A percentile compares a stretch with the other conserved stretches of the same genome.
phyloP scores from a whole-genome alignment of 2,888 invertebrate species.

The Eugnorisma glareosa region DNA sequence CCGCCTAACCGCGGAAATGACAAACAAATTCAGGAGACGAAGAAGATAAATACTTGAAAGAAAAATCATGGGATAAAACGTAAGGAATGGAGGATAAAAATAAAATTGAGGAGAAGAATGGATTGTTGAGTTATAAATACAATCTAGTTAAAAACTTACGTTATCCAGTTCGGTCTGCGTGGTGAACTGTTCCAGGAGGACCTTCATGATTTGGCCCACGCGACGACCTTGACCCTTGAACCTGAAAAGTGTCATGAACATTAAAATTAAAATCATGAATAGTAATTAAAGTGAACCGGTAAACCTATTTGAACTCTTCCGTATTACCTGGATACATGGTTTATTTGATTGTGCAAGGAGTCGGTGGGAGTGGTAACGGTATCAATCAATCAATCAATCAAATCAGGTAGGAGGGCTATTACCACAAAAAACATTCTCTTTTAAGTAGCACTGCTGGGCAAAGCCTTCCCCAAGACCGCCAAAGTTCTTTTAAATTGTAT shows the following conservation, averaged over 20 bases:
- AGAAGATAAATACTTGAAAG: background rate
- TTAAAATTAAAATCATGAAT: background rate
- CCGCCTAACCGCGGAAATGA: background rate
- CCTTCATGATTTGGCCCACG: constrained; percentile 77
- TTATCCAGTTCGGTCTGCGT: constrained; percentile 82
- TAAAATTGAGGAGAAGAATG: background rate
- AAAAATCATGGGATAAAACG: background rate
- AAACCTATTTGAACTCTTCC: background rate
- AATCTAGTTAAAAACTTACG: constrained; percentile 71
- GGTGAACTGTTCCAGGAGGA: constrained; percentile 81
- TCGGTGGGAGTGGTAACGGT: background rate
- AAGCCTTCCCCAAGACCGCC: background rate
- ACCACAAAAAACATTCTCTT: background rate
- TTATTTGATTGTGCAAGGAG: background rate
- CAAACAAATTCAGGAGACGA: background rate
- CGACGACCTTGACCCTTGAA: constrained; percentile 79
- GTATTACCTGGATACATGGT: background rate
- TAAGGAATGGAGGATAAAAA: background rate
- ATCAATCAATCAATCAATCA: no score
- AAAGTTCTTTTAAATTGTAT: background rate
- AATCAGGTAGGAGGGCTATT: background rate
- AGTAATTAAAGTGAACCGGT: background rate
- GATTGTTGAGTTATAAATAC: background rate
- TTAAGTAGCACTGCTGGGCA: background rate
- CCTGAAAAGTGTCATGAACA: constrained; percentile 61